Evolutionary conservation across 2,888 invertebrate species (phyloP).

Genomic region (Tridacna gigas): DNA sequence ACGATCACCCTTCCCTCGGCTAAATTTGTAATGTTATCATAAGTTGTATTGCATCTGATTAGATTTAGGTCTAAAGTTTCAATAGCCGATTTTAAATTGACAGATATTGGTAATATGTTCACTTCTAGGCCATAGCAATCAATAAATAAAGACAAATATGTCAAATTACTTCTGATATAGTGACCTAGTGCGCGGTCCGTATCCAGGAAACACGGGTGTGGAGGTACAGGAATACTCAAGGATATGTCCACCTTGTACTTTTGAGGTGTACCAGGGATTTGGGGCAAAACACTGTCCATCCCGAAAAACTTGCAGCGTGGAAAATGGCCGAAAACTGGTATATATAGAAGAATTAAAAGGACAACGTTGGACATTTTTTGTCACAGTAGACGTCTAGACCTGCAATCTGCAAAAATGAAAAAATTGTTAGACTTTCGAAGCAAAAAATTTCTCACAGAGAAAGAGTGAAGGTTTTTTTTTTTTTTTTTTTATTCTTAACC

Average conservation of each 20-base stretch:
- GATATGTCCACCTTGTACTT: background rate
- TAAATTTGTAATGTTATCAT: background rate
- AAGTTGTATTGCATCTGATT: conserved; percentile 8
- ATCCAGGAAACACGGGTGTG: background rate
- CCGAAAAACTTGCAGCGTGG: background rate
- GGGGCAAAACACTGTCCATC: background rate
- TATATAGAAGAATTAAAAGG: background rate
- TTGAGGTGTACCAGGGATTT: background rate
- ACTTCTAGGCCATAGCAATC: background rate
- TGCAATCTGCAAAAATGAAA: no score
- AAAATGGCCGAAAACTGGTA: background rate
- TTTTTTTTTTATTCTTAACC: no score
- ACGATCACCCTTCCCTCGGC: background rate
- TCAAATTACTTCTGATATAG: background rate
- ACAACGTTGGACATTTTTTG: background rate
- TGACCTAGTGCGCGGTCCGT: background rate
- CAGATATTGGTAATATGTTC: background rate
- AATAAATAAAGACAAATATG: background rate
- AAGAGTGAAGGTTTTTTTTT: no score
- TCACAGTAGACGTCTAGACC: background rate
- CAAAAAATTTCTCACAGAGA: no score
- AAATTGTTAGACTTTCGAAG: no score
- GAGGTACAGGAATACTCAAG: background rate
- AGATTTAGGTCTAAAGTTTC: background rate
- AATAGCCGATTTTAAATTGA: background rate